phyloP scores from a whole-genome alignment of 2,113 vertebrate species.

The Amblyopsis rosae region DNA sequence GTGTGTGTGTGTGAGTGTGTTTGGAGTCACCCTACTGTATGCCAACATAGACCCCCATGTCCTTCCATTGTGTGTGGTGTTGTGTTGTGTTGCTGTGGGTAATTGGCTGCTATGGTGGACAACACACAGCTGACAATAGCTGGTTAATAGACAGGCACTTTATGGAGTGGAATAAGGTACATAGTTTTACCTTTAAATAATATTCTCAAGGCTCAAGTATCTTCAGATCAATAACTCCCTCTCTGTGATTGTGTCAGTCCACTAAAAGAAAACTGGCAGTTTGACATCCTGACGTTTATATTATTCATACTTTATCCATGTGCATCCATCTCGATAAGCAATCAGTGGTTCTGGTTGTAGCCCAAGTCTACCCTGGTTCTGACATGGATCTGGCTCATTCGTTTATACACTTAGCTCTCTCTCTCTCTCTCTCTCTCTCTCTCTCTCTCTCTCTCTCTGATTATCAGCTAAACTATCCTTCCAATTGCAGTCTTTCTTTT shows the following conservation, averaged over 20 bases:
- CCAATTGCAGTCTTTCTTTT: too few relatives aligned
- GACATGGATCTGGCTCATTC: conserved; percentile 71
- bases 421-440: conserved; percentile 51
- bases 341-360: conserved; percentile 74
- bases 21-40: conserved; percentile 16
- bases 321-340: conserved; percentile 71
- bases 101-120: conserved; percentile 61
- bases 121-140: conserved; percentile 63
- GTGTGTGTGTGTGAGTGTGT: neutral
- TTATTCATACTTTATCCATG: conserved; percentile 65
- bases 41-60: conserved; percentile 58
- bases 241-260: conserved; percentile 19
- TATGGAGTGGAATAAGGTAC: conserved; percentile 39
- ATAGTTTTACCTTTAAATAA: neutral
- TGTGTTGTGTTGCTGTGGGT: conserved; percentile 64
- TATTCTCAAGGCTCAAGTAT: conserved; percentile 31
- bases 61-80: conserved; percentile 61
- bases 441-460: conserved; percentile 11
- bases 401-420: conserved; percentile 65
- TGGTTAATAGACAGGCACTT: conserved; percentile 54
- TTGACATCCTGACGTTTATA: conserved; percentile 65
- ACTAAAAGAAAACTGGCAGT: conserved; percentile 59
- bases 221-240: conserved; percentile 30
- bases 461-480: too few relatives aligned
- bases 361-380: conserved; percentile 75